Percentiles rank a stretch among this genome's conserved stretches.
phyloP scores from a whole-genome alignment of 2,113 vertebrate genomes.

The Dromiciops gliroides region DNA sequence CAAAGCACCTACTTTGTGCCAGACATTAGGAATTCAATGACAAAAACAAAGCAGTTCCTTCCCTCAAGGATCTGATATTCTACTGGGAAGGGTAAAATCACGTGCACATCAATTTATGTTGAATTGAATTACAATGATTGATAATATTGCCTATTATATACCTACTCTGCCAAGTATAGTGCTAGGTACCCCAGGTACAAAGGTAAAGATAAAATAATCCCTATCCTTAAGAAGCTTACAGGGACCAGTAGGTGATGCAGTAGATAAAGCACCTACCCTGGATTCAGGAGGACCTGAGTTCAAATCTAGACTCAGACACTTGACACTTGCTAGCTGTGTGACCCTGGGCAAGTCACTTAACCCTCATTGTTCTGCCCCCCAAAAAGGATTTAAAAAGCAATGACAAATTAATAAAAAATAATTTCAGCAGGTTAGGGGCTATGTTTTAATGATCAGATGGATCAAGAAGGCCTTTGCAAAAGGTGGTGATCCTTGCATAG shows the following conservation, averaged over 20 bases:
- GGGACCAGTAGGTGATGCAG: no score
- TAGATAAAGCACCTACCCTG: no score
- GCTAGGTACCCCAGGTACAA: not conserved
- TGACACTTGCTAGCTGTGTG: no score
- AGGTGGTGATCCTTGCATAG: not conserved
- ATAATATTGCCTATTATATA: not conserved
- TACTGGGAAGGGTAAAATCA: not conserved
- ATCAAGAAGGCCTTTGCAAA: not conserved
- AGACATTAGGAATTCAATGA: not conserved
- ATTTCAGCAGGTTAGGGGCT: not conserved
- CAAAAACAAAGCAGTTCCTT: not conserved
- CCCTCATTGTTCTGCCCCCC: no score
- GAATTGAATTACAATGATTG: not conserved
- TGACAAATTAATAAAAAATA: not conserved
- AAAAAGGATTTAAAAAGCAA: no score
- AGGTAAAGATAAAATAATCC: not conserved
- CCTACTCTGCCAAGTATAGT: not conserved
- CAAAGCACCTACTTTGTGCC: not conserved
- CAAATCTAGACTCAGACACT: no score
- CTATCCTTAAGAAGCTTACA: not conserved
- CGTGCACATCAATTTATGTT: not conserved
- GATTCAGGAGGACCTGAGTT: no score
- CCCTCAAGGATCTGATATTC: not conserved
- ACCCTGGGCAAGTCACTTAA: no score
- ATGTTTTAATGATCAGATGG: not conserved